phyloP scores from a whole-genome alignment of 64 coral and sea anemone species.

The Exaiptasia diaphana region DNA sequence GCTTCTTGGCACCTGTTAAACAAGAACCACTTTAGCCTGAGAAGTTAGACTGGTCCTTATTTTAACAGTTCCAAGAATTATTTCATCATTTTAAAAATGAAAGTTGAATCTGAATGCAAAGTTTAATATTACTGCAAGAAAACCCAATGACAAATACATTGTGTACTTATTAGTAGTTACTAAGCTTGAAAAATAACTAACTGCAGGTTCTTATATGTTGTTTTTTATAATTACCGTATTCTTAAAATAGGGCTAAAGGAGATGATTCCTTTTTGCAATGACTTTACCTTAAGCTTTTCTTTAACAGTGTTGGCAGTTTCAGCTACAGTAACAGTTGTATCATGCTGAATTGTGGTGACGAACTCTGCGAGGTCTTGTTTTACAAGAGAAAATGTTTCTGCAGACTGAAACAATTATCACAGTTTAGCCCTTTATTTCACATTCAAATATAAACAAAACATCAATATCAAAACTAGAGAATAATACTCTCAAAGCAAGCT shows the following conservation, averaged over 20 bases:
- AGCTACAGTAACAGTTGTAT: conserved; percentile 81
- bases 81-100: too few species aligned
- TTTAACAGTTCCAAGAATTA: too few species aligned
- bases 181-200: too few species aligned
- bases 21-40: too few species aligned
- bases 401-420: conserved; percentile 55
- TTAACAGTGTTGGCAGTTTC: conserved; percentile 88
- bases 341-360: conserved; percentile 90
- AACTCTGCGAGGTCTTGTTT: conserved; percentile 93
- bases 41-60: too few species aligned
- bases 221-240: neutral
- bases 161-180: too few species aligned
- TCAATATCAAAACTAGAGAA: neutral
- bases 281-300: conserved; percentile 69
- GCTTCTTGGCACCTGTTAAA: too few species aligned
- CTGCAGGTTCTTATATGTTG: too few species aligned
- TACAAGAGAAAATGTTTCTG: conserved; percentile 77
- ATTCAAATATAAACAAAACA: neutral
- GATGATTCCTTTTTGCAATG: neutral
- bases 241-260: neutral
- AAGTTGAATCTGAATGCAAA: too few species aligned
- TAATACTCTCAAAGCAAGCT: neutral
- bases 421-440: neutral
- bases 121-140: too few species aligned
- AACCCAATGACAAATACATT: too few species aligned